phyloP scores from a whole-genome alignment of 2,113 vertebrate genomes.

The Ochotona princeps region DNA sequence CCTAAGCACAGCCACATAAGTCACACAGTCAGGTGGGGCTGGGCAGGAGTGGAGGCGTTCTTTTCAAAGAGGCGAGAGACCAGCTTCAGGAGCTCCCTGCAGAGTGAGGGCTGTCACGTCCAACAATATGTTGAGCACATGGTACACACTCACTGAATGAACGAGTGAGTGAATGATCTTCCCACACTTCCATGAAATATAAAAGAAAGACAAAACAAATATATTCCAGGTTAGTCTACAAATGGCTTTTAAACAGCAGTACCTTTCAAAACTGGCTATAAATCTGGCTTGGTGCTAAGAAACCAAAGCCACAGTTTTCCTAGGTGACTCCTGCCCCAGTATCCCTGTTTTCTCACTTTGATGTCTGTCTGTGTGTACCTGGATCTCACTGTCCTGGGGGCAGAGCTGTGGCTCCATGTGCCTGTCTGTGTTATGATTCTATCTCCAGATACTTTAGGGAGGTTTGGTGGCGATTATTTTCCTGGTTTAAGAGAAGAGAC shows the following conservation, averaged over 20 bases:
- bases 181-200: fast-evolving
- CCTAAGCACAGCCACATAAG: background rate
- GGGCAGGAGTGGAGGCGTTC: fast-evolving
- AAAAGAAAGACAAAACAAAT: background rate
- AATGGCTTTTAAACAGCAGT: background rate
- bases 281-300: background rate
- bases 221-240: no score
- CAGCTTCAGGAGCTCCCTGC: fast-evolving
- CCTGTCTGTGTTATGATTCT: fast-evolving
- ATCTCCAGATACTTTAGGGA: no score
- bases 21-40: fast-evolving
- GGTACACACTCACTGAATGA: background rate
- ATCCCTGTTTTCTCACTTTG: fast-evolving
- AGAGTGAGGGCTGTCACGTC: background rate
- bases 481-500: background rate
- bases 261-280: background rate
- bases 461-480: background rate
- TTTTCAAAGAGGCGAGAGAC: background rate
- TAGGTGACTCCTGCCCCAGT: fast-evolving
- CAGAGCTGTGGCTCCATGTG: fast-evolving
- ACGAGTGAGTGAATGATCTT: background rate
- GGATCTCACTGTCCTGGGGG: fast-evolving
- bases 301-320: background rate
- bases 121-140: fast-evolving
- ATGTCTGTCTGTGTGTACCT: fast-evolving